These are phyloP conservation scores for Balearica regulorum DNA, from an alignment of 2,797 vertebrate species.

Conservation along the genomic window DNA sequence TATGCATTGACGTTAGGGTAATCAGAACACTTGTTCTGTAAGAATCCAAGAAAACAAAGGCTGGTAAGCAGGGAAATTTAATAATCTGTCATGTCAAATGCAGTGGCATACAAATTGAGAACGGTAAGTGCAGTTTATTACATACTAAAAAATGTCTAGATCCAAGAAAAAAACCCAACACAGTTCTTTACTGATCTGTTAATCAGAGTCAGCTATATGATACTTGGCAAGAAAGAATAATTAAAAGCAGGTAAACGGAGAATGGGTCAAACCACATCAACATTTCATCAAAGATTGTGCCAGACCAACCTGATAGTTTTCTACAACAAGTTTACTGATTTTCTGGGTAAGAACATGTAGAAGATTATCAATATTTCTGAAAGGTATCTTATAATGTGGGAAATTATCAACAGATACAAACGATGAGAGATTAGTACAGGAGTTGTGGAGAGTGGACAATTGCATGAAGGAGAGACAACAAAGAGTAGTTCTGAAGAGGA, in stretches of 20 bases:
- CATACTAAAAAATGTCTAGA: not conserved
- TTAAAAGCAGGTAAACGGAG: not conserved
- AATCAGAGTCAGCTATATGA: not conserved
- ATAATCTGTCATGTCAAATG: not conserved
- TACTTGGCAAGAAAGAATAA: not conserved
- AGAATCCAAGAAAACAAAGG: conserved; percentile 20
- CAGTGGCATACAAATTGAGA: not conserved
- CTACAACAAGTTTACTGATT: not conserved
- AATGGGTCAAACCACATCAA: not conserved
- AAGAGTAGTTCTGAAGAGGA: not conserved
- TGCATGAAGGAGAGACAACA: not conserved
- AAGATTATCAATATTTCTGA: not conserved
- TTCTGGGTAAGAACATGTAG: not conserved
- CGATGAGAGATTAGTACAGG: not conserved
- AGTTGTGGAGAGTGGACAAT: not conserved
- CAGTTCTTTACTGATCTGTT: not conserved
- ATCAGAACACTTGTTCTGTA: conserved; percentile 1
- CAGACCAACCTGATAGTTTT: not conserved
- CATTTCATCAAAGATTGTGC: not conserved
- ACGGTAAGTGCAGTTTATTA: not conserved
- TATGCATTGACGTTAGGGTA: not conserved
- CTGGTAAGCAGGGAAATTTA: not conserved
- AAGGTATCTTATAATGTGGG: not conserved
- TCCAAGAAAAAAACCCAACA: not conserved
- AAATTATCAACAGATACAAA: not conserved